A percentile compares a stretch with the other conserved stretches of the same genome.
Evolutionary conservation across 2,797 vertebrate genomes (phyloP).

Genomic region (Chelon labrosus): DNA sequence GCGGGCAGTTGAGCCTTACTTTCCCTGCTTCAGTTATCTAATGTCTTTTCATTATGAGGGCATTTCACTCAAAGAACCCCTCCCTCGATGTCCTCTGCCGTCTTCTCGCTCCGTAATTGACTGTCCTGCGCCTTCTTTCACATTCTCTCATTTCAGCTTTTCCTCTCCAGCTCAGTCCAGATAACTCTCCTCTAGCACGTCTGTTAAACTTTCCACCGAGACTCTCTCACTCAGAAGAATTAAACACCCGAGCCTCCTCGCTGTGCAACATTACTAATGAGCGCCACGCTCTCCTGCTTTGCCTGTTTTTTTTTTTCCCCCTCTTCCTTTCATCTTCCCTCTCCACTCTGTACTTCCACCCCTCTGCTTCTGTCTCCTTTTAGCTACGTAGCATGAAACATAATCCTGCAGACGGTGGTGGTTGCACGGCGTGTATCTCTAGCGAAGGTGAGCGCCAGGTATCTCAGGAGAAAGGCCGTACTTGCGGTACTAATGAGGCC

Average conservation of each 20-base stretch:
- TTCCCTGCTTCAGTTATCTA: conserved; percentile 31
- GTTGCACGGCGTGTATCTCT: conserved; percentile 27
- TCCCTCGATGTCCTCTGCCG: conserved; percentile 17
- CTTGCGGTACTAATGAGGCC: conserved; percentile 70
- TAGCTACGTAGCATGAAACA: conserved; percentile 23
- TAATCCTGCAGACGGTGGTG: conserved; percentile 47
- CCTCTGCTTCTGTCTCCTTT: conserved; percentile 22
- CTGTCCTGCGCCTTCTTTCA: conserved; percentile 9
- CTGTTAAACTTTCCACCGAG: conserved; percentile 44
- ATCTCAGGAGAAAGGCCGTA: conserved; percentile 44
- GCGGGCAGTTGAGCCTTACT: conserved; percentile 26
- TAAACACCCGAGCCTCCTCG: conserved; percentile 35
- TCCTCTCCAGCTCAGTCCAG: neutral
- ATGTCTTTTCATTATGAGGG: conserved; percentile 5
- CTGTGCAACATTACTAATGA: conserved; percentile 60
- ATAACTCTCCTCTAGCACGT: conserved; percentile 8
- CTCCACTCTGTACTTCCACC: neutral
- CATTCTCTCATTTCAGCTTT: conserved; percentile 24
- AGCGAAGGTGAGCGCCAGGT: conserved; percentile 49
- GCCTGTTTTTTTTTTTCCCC: conserved; percentile 32
- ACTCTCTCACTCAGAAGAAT: conserved; percentile 46
- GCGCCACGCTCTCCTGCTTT: conserved; percentile 35
- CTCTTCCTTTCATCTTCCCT: conserved; percentile 42
- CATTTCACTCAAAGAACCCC: no score
- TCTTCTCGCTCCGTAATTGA: neutral